Percentiles rank a stretch among this genome's conserved stretches.
These are phyloP conservation scores for Sebastes diaconus DNA, from an alignment of 2,797 vertebrate genomes.

Conservation along the genomic window DNA sequence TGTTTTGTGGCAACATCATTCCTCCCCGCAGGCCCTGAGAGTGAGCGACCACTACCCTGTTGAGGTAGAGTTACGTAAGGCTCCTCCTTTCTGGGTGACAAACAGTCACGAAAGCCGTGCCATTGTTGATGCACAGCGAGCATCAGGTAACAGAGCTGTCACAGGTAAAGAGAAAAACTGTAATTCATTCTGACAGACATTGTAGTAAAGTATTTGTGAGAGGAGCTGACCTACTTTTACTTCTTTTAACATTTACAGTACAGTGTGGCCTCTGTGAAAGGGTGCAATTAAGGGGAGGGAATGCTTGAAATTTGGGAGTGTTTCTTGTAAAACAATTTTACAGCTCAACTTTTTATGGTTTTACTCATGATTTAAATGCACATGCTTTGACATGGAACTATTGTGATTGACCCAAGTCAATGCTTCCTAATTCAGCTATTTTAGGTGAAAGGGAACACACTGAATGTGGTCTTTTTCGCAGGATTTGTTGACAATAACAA, in stretches of 20 bases:
- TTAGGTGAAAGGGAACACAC: too few relatives aligned
- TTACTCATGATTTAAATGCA: neutral
- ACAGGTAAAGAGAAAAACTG: constrained; percentile 31
- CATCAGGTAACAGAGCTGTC: constrained; percentile 3
- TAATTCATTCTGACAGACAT: constrained; percentile 5
- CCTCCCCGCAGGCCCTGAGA: constrained; percentile 52
- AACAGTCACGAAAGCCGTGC: neutral
- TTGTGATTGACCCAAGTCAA: neutral
- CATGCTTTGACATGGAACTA: neutral
- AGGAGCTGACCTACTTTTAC: neutral
- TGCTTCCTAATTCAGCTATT: neutral
- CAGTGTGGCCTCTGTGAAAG: neutral
- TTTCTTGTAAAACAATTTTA: neutral
- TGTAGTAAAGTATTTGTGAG: neutral
- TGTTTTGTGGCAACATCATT: neutral
- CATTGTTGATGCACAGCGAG: neutral
- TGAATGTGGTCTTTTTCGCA: neutral
- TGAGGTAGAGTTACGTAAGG: constrained; percentile 61
- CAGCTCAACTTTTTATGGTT: neutral
- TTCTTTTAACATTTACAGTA: neutral
- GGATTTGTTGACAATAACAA: neutral
- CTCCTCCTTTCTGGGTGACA: constrained; percentile 1
- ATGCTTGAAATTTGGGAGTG: constrained; percentile 36
- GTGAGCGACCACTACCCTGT: constrained; percentile 74
- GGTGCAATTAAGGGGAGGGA: neutral